A percentile compares a stretch with the other conserved stretches of the same genome.
These are phyloP conservation scores for Chloroclysta siterata DNA, from an alignment of 2,888 invertebrate genomes.

Conservation along the genomic window DNA sequence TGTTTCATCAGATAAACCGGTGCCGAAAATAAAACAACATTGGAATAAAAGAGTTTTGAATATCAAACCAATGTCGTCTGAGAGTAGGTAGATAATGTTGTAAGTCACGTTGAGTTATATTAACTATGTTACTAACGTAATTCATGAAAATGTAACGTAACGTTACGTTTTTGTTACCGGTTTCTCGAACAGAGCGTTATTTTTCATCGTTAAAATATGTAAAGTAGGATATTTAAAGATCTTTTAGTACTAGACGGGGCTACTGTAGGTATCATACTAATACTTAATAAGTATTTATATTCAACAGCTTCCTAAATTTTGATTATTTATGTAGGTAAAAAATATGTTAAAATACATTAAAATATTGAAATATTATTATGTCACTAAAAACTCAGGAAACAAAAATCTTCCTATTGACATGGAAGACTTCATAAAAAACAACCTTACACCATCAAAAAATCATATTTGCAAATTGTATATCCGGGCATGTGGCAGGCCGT, in stretches of 20 bases:
- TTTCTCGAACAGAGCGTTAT: too few species aligned
- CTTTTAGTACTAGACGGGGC: too few species aligned
- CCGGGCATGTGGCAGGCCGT: constrained; percentile 14
- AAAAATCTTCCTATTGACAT: constrained; percentile 15
- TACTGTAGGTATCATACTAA: too few species aligned
- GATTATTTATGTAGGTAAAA: too few species aligned
- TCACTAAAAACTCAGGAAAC: constrained; percentile 1
- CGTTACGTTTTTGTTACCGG: too few species aligned
- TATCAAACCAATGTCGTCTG: constrained; percentile 36
- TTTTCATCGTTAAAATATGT: too few species aligned
- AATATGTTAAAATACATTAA: too few species aligned
- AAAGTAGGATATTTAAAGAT: too few species aligned
- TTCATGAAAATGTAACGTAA: not conserved
- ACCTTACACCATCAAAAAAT: constrained; percentile 8
- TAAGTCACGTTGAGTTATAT: constrained; percentile 20
- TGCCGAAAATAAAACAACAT: constrained; percentile 21
- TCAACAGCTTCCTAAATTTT: too few species aligned
- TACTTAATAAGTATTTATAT: too few species aligned
- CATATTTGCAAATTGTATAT: constrained; percentile 16
- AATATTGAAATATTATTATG: not conserved
- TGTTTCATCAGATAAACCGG: constrained; percentile 12
- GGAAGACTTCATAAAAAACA: constrained; percentile 5
- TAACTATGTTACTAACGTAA: not conserved
- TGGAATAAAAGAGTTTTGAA: constrained; percentile 31
- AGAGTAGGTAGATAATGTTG: constrained; percentile 28